Conservation (phyloP, 2,888 invertebrate genomes). For the Oscheius sp. region DNA sequence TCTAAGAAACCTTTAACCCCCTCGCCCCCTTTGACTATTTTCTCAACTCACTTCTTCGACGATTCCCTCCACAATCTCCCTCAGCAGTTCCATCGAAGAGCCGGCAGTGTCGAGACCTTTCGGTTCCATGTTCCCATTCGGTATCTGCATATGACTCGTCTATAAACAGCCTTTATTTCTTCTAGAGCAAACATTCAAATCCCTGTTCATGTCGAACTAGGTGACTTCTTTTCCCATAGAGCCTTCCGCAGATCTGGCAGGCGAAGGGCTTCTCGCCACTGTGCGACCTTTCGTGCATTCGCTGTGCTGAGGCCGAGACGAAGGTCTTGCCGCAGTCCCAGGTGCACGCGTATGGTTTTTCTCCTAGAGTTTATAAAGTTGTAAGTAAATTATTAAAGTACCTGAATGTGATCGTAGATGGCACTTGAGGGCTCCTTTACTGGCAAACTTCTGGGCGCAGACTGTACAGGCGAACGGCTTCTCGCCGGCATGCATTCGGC, state of each 20-base stretch:
- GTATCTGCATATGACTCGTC: conserved; percentile 5
- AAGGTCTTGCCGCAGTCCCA: conserved; percentile 67
- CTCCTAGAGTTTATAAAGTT: conserved; percentile 47
- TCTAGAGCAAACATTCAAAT: not conserved
- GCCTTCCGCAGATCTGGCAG: conserved; percentile 48
- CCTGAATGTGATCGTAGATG: conserved; percentile 51
- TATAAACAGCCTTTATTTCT: conserved; percentile 21
- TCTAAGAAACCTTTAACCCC: not conserved
- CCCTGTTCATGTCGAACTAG: conserved; percentile 50
- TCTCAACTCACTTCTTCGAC: conserved; percentile 24
- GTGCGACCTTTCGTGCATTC: conserved; percentile 61
- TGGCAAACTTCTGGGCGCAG: conserved; percentile 43
- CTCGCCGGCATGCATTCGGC: conserved; percentile 45
- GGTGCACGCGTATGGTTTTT: conserved; percentile 57
- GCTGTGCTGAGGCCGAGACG: conserved; percentile 56
- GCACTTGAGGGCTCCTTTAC: conserved; percentile 52
- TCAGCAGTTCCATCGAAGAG: not conserved
- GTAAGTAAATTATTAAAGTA: conserved; percentile 6
- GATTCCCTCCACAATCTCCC: conserved; percentile 23
- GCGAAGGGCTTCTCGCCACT: conserved; percentile 50
- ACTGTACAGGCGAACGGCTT: conserved; percentile 33
- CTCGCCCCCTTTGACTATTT: too few relatives aligned
- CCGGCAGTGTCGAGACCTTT: conserved; percentile 34
- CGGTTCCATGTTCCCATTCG: conserved; percentile 1
- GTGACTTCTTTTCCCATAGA: conserved; percentile 54